phyloP scores from a whole-genome alignment of 64 coral and sea anemone species.

The Montipora sp. region DNA sequence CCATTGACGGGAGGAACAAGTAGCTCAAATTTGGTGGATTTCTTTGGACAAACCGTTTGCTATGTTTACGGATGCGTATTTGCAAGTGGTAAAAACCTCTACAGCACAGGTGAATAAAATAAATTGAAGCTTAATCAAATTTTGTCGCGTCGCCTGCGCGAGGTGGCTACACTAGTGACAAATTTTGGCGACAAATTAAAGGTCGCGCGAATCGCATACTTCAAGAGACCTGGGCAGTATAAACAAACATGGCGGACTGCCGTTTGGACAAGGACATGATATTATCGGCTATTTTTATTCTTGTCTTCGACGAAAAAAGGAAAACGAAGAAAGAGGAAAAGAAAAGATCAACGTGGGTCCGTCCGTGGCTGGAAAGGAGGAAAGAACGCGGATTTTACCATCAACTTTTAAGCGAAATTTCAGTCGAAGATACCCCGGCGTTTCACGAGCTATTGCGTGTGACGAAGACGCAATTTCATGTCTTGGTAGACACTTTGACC shows the following conservation, averaged over 20 bases:
- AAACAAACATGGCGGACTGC: neutral
- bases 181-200: neutral
- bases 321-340: conserved; percentile 5
- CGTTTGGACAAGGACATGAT: too few species aligned
- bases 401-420: conserved; percentile 36
- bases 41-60: too few species aligned
- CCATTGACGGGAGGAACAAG: too few species aligned
- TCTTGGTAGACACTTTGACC: neutral
- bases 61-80: too few species aligned
- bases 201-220: too few species aligned
- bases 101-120: too few species aligned
- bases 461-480: conserved; percentile 17
- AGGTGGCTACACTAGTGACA: too few species aligned
- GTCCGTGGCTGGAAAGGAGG: conserved; percentile 19
- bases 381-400: conserved; percentile 35
- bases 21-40: too few species aligned
- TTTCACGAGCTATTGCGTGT: conserved; percentile 45
- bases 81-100: too few species aligned
- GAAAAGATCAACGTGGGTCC: conserved; percentile 29
- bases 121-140: too few species aligned
- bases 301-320: neutral
- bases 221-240: too few species aligned
- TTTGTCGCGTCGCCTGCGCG: too few species aligned
- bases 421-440: conserved; percentile 17
- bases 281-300: neutral